These are phyloP conservation scores for Cyrtonyx montezumae DNA, from an alignment of 2,113 vertebrate species.

Conservation along the genomic window DNA sequence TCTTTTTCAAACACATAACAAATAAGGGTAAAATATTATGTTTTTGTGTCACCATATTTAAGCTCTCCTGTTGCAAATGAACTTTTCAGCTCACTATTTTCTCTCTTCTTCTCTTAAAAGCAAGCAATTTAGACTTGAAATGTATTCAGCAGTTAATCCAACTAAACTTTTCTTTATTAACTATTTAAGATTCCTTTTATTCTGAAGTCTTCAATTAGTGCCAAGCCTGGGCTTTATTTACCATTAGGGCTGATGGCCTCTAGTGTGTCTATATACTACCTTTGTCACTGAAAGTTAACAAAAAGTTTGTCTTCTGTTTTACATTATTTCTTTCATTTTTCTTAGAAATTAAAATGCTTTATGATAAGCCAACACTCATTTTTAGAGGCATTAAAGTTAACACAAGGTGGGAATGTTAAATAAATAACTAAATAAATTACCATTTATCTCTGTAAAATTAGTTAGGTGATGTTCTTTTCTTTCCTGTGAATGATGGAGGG, in stretches of 20 bases:
- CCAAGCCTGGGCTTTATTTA: conserved; percentile 11
- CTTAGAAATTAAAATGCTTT: background rate
- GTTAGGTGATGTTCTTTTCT: background rate
- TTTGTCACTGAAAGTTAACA: conserved; percentile 14
- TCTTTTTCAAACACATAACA: background rate
- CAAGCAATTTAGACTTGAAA: background rate
- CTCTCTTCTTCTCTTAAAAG: background rate
- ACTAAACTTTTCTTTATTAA: conserved; percentile 11
- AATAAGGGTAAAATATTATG: accelerated
- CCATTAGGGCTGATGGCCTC: conserved; percentile 3
- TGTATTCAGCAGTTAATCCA: conserved; percentile 10
- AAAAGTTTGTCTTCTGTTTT: conserved; percentile 10
- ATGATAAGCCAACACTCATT: background rate
- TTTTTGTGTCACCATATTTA: background rate
- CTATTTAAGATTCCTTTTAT: background rate
- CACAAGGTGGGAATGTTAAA: background rate
- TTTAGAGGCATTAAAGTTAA: conserved; percentile 40
- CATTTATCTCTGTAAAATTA: conserved; percentile 29
- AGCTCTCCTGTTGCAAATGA: background rate
- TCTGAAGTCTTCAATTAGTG: conserved; percentile 33
- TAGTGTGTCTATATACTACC: background rate
- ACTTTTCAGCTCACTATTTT: background rate
- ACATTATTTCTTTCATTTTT: conserved; percentile 10
- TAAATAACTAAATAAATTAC: conserved; percentile 41
- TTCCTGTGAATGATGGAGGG: background rate